phyloP scores from a whole-genome alignment of 2,797 vertebrate species.

The Coreius guichenoti region DNA sequence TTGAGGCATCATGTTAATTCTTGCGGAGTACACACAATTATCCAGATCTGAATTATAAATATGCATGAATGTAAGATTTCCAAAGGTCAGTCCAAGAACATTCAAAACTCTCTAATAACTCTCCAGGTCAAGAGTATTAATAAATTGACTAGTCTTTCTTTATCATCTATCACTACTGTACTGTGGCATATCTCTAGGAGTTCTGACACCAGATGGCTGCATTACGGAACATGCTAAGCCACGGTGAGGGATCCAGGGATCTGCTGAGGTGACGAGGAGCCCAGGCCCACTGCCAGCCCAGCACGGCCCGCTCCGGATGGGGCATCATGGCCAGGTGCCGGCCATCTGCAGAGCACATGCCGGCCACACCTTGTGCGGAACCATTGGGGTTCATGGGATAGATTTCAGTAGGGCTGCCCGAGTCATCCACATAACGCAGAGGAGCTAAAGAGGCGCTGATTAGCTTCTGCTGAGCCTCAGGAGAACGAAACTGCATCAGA shows the following conservation, averaged over 20 bases:
- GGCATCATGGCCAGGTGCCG: slow-evolving; percentile 93
- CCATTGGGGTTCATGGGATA: slow-evolving; percentile 93
- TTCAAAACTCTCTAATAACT: neutral
- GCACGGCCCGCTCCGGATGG: slow-evolving; percentile 89
- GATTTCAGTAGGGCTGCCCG: slow-evolving; percentile 79
- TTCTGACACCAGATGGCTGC: slow-evolving; percentile 83
- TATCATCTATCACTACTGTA: neutral
- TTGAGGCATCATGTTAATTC: neutral
- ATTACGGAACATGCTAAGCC: slow-evolving; percentile 88
- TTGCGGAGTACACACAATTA: neutral
- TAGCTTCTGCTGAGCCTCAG: slow-evolving; percentile 70
- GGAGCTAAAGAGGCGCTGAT: slow-evolving; percentile 77
- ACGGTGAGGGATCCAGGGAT: slow-evolving; percentile 79
- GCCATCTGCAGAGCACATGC: slow-evolving; percentile 85
- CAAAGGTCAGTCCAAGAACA: neutral
- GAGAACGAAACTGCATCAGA: slow-evolving; percentile 84
- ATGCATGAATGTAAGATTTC: neutral
- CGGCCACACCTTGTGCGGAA: slow-evolving; percentile 84
- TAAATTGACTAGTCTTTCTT: neutral
- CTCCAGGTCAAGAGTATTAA: neutral
- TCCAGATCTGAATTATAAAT: neutral
- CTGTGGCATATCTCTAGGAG: slow-evolving; percentile 41
- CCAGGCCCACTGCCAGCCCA: slow-evolving; percentile 93
- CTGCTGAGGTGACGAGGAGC: slow-evolving; percentile 76
- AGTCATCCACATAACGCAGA: slow-evolving; percentile 86